Conservation (phyloP, 2,888 invertebrate genomes). For the Bhutanitis thaidina region DNA sequence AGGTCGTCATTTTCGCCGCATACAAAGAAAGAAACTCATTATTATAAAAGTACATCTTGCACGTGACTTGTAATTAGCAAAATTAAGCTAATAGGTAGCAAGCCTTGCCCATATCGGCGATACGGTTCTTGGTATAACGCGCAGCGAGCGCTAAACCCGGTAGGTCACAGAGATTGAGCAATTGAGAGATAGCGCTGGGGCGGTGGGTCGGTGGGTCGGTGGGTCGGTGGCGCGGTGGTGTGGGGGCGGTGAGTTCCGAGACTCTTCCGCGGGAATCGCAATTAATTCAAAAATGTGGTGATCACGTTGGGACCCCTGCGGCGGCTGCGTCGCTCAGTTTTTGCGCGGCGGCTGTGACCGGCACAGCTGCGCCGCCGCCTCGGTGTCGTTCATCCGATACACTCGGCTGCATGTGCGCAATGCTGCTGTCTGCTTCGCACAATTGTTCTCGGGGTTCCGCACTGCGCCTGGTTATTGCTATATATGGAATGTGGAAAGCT, state of each 20-base stretch:
- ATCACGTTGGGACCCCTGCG: slow-evolving; percentile 11
- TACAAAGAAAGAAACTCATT: no score
- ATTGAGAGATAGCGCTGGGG: slow-evolving; percentile 20
- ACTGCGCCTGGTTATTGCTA: background rate
- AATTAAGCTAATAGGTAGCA: no score
- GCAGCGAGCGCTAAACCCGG: background rate
- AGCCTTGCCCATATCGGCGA: no score
- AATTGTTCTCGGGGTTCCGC: background rate
- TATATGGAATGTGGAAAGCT: no score
- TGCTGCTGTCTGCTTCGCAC: background rate
- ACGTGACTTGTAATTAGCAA: no score
- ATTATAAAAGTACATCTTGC: background rate
- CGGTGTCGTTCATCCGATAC: background rate
- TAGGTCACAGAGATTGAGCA: slow-evolving; percentile 22
- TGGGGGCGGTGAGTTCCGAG: slow-evolving; percentile 5
- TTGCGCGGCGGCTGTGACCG: slow-evolving; percentile 34
- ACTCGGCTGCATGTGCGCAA: background rate
- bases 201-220: no score
- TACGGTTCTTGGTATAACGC: no score
- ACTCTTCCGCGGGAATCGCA: slow-evolving; percentile 22
- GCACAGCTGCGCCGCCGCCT: slow-evolving; percentile 5
- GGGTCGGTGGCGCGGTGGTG: no score
- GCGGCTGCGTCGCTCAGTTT: slow-evolving; percentile 14
- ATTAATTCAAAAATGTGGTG: slow-evolving; percentile 28
- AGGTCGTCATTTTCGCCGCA: no score